A percentile compares a stretch with the other conserved stretches of the same genome.
These are phyloP conservation scores for Chloroceryle inda DNA, from an alignment of 2,797 vertebrate genomes.

Conservation along the genomic window DNA sequence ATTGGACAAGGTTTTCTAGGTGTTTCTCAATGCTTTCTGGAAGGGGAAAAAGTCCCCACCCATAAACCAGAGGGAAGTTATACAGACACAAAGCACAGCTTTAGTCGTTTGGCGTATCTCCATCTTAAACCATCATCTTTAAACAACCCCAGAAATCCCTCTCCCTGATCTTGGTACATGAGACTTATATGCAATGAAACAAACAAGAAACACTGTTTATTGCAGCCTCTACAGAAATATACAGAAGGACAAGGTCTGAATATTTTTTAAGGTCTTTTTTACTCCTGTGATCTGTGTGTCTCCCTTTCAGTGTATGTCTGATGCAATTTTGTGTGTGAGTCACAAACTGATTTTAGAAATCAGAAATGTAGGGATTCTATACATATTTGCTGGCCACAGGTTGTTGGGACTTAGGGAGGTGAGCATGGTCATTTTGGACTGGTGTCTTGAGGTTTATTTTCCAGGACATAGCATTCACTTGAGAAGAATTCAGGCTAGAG, in stretches of 20 bases:
- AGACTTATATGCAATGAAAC: background rate
- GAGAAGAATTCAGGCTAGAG: background rate
- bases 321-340: accelerated
- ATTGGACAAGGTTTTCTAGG: background rate
- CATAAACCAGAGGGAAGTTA: background rate
- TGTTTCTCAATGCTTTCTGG: background rate
- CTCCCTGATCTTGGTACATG: background rate
- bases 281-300: background rate
- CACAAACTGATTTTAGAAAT: background rate
- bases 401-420: background rate
- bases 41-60: background rate
- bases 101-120: background rate
- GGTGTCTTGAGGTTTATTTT: background rate
- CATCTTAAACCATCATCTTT: background rate
- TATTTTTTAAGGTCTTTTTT: background rate
- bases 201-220: background rate
- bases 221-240: background rate
- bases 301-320: background rate
- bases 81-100: background rate
- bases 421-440: background rate
- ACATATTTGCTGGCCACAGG: background rate
- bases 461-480: background rate
- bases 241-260: background rate
- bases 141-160: background rate
- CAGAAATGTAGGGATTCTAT: background rate